Conservation (phyloP, 2,888 invertebrate genomes). For the Acleris sparsana region DNA sequence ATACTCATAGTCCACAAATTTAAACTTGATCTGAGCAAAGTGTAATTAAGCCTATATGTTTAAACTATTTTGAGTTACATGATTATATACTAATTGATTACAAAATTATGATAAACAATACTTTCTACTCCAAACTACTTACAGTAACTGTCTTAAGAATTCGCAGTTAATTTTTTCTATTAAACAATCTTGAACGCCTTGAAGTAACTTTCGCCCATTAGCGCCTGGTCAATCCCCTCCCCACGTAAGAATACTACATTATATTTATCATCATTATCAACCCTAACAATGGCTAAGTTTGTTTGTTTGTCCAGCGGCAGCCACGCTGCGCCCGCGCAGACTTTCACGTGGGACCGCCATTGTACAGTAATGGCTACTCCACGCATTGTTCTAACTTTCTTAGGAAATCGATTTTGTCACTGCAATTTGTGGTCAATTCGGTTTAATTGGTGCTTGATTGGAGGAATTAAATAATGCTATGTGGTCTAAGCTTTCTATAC, state of each 20-base stretch:
- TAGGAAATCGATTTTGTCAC: constrained; percentile 24
- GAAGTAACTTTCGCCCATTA: too few relatives aligned
- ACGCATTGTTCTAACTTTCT: constrained; percentile 26
- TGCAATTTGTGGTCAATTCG: constrained; percentile 14
- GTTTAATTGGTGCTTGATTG: constrained; percentile 4
- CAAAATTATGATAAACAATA: too few relatives aligned
- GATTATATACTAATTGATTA: too few relatives aligned
- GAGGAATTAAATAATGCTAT: constrained; percentile 3
- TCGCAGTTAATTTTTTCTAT: too few relatives aligned
- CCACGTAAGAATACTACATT: background rate
- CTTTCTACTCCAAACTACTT: too few relatives aligned
- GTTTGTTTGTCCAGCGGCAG: constrained; percentile 24
- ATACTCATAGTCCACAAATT: too few relatives aligned
- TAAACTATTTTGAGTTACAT: too few relatives aligned
- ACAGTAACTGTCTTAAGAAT: too few relatives aligned
- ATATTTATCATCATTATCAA: background rate
- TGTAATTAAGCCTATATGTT: too few relatives aligned
- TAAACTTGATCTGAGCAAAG: too few relatives aligned
- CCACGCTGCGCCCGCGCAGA: constrained; percentile 12
- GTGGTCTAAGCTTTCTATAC: background rate
- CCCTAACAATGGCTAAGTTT: constrained; percentile 25
- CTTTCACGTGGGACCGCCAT: constrained; percentile 30
- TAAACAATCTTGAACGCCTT: too few relatives aligned
- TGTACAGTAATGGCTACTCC: constrained; percentile 13
- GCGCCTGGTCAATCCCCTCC: too few relatives aligned